Conservation (phyloP, 2,888 invertebrate species). For the Pelosia muscerda region DNA sequence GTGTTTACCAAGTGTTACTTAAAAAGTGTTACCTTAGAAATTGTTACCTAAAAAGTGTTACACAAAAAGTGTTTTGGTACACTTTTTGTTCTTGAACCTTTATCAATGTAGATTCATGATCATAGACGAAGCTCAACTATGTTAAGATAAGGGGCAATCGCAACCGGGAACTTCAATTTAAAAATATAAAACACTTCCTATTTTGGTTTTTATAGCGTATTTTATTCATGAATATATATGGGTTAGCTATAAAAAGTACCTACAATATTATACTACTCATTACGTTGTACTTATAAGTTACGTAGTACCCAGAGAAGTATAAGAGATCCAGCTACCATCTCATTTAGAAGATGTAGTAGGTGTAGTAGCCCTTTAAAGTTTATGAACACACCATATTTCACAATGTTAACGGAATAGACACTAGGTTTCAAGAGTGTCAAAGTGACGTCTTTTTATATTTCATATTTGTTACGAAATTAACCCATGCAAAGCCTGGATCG, state of each 20-base stretch:
- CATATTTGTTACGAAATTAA: too few species aligned
- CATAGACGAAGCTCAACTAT: background rate
- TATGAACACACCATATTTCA: too few species aligned
- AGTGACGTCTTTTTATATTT: too few species aligned
- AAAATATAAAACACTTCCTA: background rate
- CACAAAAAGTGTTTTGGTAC: too few species aligned
- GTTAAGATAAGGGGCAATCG: background rate
- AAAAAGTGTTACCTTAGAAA: too few species aligned
- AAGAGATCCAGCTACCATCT: background rate
- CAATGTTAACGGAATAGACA: too few species aligned
- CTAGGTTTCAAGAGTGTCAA: too few species aligned
- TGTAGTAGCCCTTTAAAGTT: too few species aligned
- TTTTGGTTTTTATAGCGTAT: background rate
- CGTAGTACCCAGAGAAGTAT: background rate
- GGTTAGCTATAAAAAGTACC: background rate
- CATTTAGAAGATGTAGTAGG: too few species aligned
- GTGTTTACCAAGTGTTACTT: too few species aligned
- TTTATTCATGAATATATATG: background rate
- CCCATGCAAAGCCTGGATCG: too few species aligned
- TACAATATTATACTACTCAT: background rate
- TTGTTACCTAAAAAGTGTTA: background rate
- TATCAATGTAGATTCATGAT: background rate
- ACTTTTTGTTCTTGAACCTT: background rate
- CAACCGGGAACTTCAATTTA: background rate
- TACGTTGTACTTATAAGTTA: background rate